Conservation (phyloP, 2,113 vertebrate genomes). For the Cromileptes altivelis region DNA sequence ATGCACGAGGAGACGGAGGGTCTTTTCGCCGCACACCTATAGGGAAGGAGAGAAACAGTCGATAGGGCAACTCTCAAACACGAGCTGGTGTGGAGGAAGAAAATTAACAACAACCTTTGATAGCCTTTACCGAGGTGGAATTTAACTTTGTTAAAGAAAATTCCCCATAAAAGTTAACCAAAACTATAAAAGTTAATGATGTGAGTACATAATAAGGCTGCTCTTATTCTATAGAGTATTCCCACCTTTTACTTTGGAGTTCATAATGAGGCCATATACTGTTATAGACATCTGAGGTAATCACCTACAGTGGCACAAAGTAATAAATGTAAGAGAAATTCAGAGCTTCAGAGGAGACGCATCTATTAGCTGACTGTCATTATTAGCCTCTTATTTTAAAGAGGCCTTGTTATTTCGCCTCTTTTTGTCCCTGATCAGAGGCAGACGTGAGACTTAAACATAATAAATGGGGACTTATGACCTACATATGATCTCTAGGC, state of each 20-base stretch:
- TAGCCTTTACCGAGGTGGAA: constrained; percentile 66
- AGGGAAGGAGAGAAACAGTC: constrained; percentile 53
- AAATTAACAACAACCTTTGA: constrained; percentile 76
- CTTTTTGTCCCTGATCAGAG: constrained; percentile 39
- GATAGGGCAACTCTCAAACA: constrained; percentile 62
- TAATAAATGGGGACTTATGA: constrained; percentile 69
- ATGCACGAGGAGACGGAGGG: constrained; percentile 10
- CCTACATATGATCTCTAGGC: constrained; percentile 74
- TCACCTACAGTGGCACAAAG: constrained; percentile 33
- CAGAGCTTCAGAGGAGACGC: constrained; percentile 9
- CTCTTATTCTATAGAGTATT: constrained; percentile 69
- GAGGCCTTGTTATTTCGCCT: constrained; percentile 29
- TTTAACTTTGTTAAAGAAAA: constrained; percentile 65
- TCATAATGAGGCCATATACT: constrained; percentile 66
- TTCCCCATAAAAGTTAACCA: constrained; percentile 63
- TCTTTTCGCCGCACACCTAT: constrained; percentile 31
- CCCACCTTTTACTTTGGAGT: constrained; percentile 59
- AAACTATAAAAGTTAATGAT: constrained; percentile 76
- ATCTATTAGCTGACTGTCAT: constrained; percentile 27
- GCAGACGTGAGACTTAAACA: constrained; percentile 35
- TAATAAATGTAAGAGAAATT: constrained; percentile 46
- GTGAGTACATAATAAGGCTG: constrained; percentile 64
- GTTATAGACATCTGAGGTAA: constrained; percentile 55
- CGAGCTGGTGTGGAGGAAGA: constrained; percentile 41
- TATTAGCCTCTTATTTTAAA: constrained; percentile 23